Conservation (phyloP, 2,113 vertebrate genomes). For the Thryonomys swinderianus region DNA sequence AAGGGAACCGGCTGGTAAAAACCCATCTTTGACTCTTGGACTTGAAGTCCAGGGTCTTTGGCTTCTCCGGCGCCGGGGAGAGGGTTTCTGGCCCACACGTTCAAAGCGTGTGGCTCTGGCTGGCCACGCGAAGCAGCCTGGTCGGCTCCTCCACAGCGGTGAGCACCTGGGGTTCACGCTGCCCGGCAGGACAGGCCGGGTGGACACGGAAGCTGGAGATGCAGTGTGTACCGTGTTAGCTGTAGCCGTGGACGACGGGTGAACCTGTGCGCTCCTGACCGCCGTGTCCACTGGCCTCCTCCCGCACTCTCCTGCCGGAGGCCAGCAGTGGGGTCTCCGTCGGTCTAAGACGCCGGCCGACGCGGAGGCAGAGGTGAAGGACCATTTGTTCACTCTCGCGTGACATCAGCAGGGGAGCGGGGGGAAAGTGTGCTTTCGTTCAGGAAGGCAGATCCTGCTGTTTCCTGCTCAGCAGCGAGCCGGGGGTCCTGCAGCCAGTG, state of each 20-base stretch:
- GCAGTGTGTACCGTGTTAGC: not conserved
- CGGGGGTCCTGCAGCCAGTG: not conserved
- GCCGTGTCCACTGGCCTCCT: not conserved
- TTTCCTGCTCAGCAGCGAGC: conserved; percentile 29
- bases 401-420: not conserved
- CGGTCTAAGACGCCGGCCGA: not conserved
- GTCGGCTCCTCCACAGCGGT: not conserved
- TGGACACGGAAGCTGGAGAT: not conserved
- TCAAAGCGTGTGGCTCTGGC: not conserved
- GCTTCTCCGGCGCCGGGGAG: not conserved
- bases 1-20: not conserved
- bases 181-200: no score
- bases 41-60: not conserved
- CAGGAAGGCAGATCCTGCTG: conserved; percentile 10
- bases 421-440: not conserved
- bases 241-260: not conserved
- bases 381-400: not conserved
- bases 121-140: not conserved
- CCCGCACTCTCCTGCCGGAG: not conserved
- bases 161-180: not conserved
- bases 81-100: not conserved
- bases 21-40: not conserved
- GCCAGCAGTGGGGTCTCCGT: not conserved
- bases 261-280: not conserved
- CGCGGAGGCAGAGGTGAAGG: not conserved